Evolutionary conservation across 1,140 invertebrate species (phyloP).

Genomic region (Pectinophora gossypiella): DNA sequence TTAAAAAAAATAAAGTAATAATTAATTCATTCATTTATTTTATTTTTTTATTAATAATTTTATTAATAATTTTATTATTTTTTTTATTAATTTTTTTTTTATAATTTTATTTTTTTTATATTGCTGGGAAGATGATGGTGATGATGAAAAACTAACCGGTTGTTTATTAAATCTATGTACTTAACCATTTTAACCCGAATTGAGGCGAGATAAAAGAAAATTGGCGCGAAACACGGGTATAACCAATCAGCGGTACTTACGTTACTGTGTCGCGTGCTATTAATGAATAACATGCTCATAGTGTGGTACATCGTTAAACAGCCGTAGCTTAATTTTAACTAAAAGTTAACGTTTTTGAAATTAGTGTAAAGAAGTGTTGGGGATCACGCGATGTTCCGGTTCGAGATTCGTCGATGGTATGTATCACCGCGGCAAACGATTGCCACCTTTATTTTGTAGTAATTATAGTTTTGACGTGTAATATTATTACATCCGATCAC

Average conservation of each 20-base stretch:
- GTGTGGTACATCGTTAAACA: slow-evolving; percentile 20
- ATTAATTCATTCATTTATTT: too few relatives aligned
- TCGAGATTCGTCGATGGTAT: not conserved
- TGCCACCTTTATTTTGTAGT: not conserved
- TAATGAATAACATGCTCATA: slow-evolving; percentile 12
- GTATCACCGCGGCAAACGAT: not conserved
- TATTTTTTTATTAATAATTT: too few relatives aligned
- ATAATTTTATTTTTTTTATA: too few relatives aligned
- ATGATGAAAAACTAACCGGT: too few relatives aligned
- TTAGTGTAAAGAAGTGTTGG: slow-evolving; percentile 15
- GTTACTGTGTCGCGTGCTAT: slow-evolving; percentile 24
- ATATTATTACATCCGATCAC: not conserved
- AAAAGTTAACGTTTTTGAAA: slow-evolving; percentile 24
- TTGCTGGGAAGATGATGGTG: too few relatives aligned
- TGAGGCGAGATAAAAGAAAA: too few relatives aligned
- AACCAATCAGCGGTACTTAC: slow-evolving; percentile 12
- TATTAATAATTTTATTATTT: too few relatives aligned
- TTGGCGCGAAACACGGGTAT: not conserved
- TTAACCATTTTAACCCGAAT: too few relatives aligned
- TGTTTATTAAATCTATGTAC: too few relatives aligned
- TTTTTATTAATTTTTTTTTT: too few relatives aligned
- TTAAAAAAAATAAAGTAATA: too few relatives aligned
- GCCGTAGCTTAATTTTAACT: not conserved
- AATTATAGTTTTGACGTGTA: slow-evolving; percentile 1
- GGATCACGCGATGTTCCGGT: slow-evolving; percentile 23